Conservation (phyloP, 2,797 vertebrate species). For the Bradypodion pumilum region DNA sequence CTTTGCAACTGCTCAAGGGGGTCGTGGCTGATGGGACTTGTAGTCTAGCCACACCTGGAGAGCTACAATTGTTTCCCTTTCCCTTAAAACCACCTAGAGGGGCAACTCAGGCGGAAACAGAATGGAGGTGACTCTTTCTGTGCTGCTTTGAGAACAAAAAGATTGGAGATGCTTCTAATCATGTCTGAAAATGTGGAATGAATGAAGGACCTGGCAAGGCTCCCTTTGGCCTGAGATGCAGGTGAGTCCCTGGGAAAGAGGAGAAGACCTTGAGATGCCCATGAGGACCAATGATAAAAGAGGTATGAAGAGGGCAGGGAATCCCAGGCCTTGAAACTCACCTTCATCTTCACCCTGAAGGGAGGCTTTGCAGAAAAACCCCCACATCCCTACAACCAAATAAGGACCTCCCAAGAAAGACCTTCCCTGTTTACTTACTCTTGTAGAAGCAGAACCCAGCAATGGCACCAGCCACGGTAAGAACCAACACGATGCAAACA, state of each 20-base stretch:
- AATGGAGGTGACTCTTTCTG: background rate
- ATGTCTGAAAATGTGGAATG: too few relatives aligned
- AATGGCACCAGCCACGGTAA: background rate
- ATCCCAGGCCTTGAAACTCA: too few relatives aligned
- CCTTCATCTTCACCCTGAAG: too few relatives aligned
- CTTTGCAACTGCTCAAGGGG: background rate
- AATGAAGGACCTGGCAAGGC: too few relatives aligned
- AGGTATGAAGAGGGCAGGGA: too few relatives aligned
- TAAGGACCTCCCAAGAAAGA: background rate
- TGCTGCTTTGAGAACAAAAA: background rate
- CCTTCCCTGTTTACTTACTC: background rate
- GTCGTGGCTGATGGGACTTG: background rate
- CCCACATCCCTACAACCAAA: too few relatives aligned
- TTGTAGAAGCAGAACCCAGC: background rate
- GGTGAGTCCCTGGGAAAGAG: too few relatives aligned
- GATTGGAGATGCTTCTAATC: background rate
- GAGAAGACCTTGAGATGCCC: too few relatives aligned
- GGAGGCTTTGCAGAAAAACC: too few relatives aligned
- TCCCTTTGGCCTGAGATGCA: too few relatives aligned
- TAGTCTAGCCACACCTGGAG: background rate
- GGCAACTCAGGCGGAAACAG: background rate
- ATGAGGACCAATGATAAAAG: too few relatives aligned
- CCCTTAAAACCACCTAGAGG: background rate
- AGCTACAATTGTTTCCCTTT: background rate
- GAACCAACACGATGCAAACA: fast-evolving